These are phyloP conservation scores for Dorcus parallelipipedus DNA, from an alignment of 2,888 invertebrate species.

Conservation along the genomic window DNA sequence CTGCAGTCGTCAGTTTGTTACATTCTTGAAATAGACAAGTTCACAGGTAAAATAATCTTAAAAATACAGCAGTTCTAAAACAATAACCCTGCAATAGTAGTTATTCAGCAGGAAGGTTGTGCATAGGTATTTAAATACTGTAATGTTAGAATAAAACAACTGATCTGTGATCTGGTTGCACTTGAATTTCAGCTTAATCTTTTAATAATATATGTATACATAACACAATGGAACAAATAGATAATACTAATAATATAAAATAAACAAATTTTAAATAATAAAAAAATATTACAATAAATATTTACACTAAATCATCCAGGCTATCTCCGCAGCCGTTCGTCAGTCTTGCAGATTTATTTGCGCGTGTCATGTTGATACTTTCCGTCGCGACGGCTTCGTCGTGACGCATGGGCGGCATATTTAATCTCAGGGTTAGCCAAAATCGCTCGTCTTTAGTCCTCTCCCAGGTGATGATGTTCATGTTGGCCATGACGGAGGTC, in stretches of 20 bases:
- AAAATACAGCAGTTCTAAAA: too few relatives aligned
- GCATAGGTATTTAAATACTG: background rate
- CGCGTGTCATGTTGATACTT: conserved; percentile 7
- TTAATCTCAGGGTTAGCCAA: conserved; percentile 63
- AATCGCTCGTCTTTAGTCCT: conserved; percentile 48
- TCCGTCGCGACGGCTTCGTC: conserved; percentile 16
- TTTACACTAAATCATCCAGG: conserved; percentile 40
- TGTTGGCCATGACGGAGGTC: conserved; percentile 49
- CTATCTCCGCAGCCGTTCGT: conserved; percentile 36
- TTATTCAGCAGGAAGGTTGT: too few relatives aligned
- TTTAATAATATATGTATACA: conserved; percentile 6
- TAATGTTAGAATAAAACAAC: background rate
- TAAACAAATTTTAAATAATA: conserved; percentile 18
- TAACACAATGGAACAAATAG: conserved; percentile 15
- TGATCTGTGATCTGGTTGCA: background rate
- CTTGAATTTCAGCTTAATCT: conserved; percentile 11
- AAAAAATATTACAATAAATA: conserved; percentile 24
- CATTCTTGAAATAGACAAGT: too few relatives aligned
- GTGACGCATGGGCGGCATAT: conserved; percentile 55
- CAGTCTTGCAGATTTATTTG: conserved; percentile 35
- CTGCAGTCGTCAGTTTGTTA: too few relatives aligned
- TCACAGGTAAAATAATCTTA: too few relatives aligned
- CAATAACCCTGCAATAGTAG: too few relatives aligned
- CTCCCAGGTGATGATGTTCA: conserved; percentile 54
- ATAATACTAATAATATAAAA: conserved; percentile 15